These are phyloP conservation scores for Lateolabrax maculatus DNA, from an alignment of 2,797 vertebrate genomes.

Conservation along the genomic window DNA sequence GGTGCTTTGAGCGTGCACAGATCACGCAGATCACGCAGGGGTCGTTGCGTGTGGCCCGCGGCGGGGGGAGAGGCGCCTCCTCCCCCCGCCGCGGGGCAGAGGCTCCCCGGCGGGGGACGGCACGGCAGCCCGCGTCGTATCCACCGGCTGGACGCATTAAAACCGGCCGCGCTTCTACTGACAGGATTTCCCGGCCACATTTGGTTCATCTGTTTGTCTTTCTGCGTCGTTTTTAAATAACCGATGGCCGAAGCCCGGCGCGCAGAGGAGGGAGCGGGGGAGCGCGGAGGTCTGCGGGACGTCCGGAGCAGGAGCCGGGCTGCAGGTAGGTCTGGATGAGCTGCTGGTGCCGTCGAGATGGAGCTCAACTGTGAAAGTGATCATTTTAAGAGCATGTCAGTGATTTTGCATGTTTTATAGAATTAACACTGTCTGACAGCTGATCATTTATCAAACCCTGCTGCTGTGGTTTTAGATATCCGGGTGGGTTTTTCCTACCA, in stretches of 20 bases:
- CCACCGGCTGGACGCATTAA: no score
- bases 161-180: no score
- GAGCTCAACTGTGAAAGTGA: no score
- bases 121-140: background rate
- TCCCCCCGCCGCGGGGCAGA: slow-evolving; percentile 33
- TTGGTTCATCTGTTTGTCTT: background rate
- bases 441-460: background rate
- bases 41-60: background rate
- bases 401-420: background rate
- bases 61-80: slow-evolving; percentile 60
- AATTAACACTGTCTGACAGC: background rate
- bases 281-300: slow-evolving; percentile 82
- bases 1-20: background rate
- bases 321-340: slow-evolving; percentile 84
- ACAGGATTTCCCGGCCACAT: rapidly evolving
- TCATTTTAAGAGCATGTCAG: background rate
- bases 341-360: no score
- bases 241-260: slow-evolving; percentile 92
- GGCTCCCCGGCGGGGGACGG: slow-evolving; percentile 38
- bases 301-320: slow-evolving; percentile 77
- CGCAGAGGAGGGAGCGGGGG: slow-evolving; percentile 88
- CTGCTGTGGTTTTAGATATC: background rate
- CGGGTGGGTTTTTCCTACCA: background rate
- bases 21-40: background rate
- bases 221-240: background rate